Conservation (phyloP, 2,888 invertebrate genomes). For the Sepiola atlantica region DNA sequence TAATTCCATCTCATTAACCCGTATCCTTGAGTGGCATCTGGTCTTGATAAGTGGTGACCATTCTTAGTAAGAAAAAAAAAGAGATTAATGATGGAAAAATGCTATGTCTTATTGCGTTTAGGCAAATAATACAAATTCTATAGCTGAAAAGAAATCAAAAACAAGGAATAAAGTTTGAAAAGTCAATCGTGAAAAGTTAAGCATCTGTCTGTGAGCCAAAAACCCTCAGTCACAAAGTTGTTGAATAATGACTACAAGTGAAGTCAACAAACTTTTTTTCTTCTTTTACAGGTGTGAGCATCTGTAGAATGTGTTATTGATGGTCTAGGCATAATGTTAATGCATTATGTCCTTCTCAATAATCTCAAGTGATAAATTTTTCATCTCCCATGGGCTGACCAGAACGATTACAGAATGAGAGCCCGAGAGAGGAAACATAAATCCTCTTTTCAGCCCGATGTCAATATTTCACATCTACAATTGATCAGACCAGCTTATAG, state of each 20-base stretch:
- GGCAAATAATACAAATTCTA: background rate
- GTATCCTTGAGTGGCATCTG: no score
- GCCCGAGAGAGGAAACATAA: constrained; percentile 32
- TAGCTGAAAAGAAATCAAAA: background rate
- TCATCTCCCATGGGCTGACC: constrained; percentile 3
- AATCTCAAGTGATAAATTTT: background rate
- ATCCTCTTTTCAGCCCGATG: constrained; percentile 16
- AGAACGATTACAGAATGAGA: background rate
- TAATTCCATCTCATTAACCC: no score
- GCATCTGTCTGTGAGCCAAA: background rate
- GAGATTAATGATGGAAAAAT: background rate
- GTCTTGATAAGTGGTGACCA: no score
- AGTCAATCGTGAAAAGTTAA: background rate
- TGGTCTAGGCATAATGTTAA: background rate
- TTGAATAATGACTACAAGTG: background rate
- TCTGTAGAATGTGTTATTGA: background rate
- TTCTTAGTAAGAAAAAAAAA: no score
- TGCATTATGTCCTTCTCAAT: constrained; percentile 15
- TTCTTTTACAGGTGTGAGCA: background rate
- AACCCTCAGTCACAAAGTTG: background rate
- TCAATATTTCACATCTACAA: constrained; percentile 32
- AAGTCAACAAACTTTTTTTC: background rate
- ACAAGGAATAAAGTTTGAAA: background rate
- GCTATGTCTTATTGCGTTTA: background rate
- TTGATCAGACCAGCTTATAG: background rate